phyloP scores from a whole-genome alignment of 2,113 vertebrate genomes.

The Ramphastos sulfuratus region DNA sequence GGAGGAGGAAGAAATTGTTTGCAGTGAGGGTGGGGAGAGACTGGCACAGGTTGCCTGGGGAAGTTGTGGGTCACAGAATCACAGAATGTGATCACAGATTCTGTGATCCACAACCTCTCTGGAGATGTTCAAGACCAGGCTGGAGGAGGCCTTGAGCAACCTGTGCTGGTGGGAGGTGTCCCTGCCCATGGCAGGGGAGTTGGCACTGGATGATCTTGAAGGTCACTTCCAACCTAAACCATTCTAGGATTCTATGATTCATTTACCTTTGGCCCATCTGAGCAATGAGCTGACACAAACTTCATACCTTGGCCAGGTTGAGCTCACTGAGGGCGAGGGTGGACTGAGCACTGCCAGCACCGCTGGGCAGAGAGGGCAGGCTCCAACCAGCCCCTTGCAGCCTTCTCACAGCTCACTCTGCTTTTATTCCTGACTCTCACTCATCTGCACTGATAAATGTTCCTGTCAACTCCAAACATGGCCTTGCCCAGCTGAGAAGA shows the following conservation, averaged over 20 bases:
- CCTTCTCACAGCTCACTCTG: neutral
- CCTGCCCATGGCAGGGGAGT: too few species aligned
- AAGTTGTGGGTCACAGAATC: too few species aligned
- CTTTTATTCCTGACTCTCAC: neutral
- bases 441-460: neutral
- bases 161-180: too few species aligned
- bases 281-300: neutral
- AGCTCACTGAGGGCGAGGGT: rapidly evolving
- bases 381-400: neutral
- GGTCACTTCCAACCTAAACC: neutral
- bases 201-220: too few species aligned
- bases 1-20: too few species aligned
- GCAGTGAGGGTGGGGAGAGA: too few species aligned
- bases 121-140: too few species aligned
- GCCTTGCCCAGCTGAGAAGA: neutral
- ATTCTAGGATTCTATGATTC: neutral
- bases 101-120: too few species aligned
- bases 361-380: neutral
- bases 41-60: too few species aligned
- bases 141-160: too few species aligned
- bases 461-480: rapidly evolving
- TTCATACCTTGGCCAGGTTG: neutral
- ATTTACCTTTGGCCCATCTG: neutral
- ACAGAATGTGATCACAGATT: too few species aligned
- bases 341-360: neutral